Evolutionary conservation across 92 coral and sea anemone genomes (phyloP).

Genomic region (Epizoanthus rinbou): DNA sequence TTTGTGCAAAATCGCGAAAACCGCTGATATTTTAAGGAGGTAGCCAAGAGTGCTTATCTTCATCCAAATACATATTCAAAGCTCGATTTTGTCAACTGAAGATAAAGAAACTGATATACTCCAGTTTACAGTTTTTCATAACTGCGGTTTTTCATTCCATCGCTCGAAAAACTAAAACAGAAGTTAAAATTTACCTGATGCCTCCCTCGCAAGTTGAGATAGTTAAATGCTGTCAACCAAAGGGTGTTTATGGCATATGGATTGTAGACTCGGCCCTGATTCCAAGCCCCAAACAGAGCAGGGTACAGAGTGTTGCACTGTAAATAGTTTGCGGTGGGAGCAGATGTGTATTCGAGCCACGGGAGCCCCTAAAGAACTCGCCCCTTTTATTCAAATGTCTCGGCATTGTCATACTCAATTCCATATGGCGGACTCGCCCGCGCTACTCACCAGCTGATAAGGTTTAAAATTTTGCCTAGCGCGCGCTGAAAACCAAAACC

Average conservation of each 20-base stretch:
- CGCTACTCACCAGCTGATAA: slow-evolving; percentile 35
- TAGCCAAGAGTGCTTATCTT: too few species aligned
- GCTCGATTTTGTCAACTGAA: neutral
- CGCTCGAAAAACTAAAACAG: neutral
- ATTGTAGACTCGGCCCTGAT: neutral
- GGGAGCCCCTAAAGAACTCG: slow-evolving; percentile 45
- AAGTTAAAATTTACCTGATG: slow-evolving; percentile 23
- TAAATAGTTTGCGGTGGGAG: slow-evolving; percentile 44
- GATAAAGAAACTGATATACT: neutral
- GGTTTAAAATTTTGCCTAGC: slow-evolving; percentile 13
- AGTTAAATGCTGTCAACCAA: neutral
- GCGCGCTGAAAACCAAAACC: slow-evolving; percentile 19
- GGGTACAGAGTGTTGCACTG: neutral
- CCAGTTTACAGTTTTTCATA: neutral
- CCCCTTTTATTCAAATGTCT: slow-evolving; percentile 43
- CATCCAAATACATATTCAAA: neutral
- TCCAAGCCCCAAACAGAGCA: neutral
- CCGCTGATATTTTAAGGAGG: neutral
- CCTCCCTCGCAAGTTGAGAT: neutral
- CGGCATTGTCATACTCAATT: slow-evolving; percentile 35
- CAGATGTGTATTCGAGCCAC: slow-evolving; percentile 44
- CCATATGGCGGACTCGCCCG: slow-evolving; percentile 38
- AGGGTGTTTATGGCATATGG: neutral
- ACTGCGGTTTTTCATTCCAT: neutral
- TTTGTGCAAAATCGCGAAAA: neutral